Base-by-base conservation (phyloP, 92 coral and sea anemone genomes). In the Siderastrea siderea region DNA sequence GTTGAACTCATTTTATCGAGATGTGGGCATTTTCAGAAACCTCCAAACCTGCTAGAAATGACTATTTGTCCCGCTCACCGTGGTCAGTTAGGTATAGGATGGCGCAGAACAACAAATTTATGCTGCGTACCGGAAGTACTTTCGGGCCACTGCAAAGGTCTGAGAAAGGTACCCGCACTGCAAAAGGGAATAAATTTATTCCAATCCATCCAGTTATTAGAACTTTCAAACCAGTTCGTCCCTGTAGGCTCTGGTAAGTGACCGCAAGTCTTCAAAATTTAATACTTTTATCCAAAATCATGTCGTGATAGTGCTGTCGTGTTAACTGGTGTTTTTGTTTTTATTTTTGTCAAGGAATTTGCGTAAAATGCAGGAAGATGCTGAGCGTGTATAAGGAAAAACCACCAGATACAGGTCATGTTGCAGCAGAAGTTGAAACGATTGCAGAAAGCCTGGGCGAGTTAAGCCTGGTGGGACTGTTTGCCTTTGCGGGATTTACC, bases 161-260 rank as follows among this genome's bases (percentile, higher is more conserved):
- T 49, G 44, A 19, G 78, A 12, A 71, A 71, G 71, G 47, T 83
- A 48, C 87, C 87, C 46, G 68, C 69, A 54, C 44, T 57, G 69
- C 53, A 83, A 71, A 83, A 62, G 15, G 79, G 79, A 70, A 83
- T 83, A 44, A 57, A 53, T 52, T 71, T 71, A 83, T 83, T 83
- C 69, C 87, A 83, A 47, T 83, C 70, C 38, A 55, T 68, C 47
- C 69, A 83, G 68, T 45, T 83, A 26, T 83, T 70, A 13, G 79
- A 71, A 54, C 45, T 83, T 9, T 50, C 60, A 70, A 70, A 71
- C 43, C 47, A 70, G 67, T 55, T 83, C 64, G 79, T 83, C 45
- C 87, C 87, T 6, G 87, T 83, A 38, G 87, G 87, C 44, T 71
- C 79, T 9, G 87, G 79, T 69, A 71, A 83, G 69, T 69, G 62